Evolutionary conservation across 2,113 vertebrate species (phyloP).

Genomic region (Hippocampus abdominalis): DNA sequence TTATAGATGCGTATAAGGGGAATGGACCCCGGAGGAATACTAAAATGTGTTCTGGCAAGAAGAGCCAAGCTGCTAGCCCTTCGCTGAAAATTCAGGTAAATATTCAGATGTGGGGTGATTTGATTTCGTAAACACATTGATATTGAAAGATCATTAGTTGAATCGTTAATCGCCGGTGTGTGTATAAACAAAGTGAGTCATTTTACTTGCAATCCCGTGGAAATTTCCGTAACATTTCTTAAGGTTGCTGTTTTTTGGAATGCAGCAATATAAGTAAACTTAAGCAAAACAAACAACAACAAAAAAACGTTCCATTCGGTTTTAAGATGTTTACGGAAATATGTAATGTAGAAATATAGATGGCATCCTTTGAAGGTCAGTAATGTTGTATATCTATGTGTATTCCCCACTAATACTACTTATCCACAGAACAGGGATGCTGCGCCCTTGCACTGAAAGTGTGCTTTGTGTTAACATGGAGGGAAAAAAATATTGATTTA

Average conservation of each 20-base stretch:
- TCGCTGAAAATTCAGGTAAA: constrained; percentile 65
- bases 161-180: not conserved
- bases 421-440: constrained; percentile 25
- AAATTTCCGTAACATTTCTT: constrained; percentile 47
- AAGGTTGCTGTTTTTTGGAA: constrained; percentile 46
- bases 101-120: constrained; percentile 63
- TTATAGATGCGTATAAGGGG: constrained; percentile 69
- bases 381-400: constrained; percentile 1
- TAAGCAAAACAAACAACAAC: too few relatives aligned
- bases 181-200: constrained; percentile 53
- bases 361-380: constrained; percentile 4
- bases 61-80: constrained; percentile 48
- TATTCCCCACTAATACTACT: constrained; percentile 4
- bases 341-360: constrained; percentile 3
- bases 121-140: constrained; percentile 39
- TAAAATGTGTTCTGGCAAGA: constrained; percentile 67
- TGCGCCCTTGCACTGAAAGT: constrained; percentile 24
- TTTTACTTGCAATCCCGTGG: constrained; percentile 48
- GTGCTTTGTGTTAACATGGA: constrained; percentile 69
- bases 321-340: constrained; percentile 12
- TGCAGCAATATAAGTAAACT: constrained; percentile 26
- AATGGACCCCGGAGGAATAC: constrained; percentile 74
- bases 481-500: constrained; percentile 73
- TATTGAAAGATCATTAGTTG: constrained; percentile 28
- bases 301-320: constrained; percentile 2